Percentiles rank a stretch among this genome's conserved stretches.
Conservation (phyloP, 2,797 vertebrate species). For the Phalloptychus januarius region DNA sequence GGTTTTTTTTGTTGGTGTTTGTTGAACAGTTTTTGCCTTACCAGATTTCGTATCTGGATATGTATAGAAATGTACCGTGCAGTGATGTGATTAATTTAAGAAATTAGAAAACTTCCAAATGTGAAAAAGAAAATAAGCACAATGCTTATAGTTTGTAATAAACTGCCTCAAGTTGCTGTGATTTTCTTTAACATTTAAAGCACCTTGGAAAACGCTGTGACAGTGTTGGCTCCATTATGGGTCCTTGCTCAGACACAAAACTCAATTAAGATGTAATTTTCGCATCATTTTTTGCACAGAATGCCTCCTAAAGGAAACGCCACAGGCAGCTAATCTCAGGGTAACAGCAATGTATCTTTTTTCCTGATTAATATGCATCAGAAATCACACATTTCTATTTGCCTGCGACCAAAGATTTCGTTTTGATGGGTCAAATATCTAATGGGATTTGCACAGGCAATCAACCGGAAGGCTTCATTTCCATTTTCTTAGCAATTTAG, state of each 20-base stretch:
- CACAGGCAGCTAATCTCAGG: slow-evolving; percentile 68
- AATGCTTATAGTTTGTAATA: background rate
- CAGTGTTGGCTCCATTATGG: slow-evolving; percentile 37
- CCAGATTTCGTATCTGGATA: background rate
- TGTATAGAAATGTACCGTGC: background rate
- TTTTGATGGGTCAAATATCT: slow-evolving; percentile 73
- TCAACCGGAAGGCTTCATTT: slow-evolving; percentile 65
- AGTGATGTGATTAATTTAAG: background rate
- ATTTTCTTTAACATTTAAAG: slow-evolving; percentile 41
- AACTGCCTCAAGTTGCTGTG: slow-evolving; percentile 41
- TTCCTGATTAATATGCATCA: slow-evolving; percentile 67
- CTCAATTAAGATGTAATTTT: slow-evolving; percentile 74
- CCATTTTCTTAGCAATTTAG: slow-evolving; percentile 51
- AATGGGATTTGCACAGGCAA: slow-evolving; percentile 72
- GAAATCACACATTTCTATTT: slow-evolving; percentile 59
- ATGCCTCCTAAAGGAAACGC: slow-evolving; percentile 63
- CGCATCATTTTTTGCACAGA: slow-evolving; percentile 70
- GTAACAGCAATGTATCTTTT: slow-evolving; percentile 63
- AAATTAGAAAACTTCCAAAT: background rate
- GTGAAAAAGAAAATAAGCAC: background rate
- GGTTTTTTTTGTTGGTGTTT: slow-evolving; percentile 18
- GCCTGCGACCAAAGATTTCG: slow-evolving; percentile 56
- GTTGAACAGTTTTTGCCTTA: background rate
- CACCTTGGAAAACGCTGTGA: slow-evolving; percentile 53
- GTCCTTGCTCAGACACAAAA: slow-evolving; percentile 60